Evolutionary conservation across 2,888 invertebrate genomes (phyloP).

Genomic region (Acronicta alni): DNA sequence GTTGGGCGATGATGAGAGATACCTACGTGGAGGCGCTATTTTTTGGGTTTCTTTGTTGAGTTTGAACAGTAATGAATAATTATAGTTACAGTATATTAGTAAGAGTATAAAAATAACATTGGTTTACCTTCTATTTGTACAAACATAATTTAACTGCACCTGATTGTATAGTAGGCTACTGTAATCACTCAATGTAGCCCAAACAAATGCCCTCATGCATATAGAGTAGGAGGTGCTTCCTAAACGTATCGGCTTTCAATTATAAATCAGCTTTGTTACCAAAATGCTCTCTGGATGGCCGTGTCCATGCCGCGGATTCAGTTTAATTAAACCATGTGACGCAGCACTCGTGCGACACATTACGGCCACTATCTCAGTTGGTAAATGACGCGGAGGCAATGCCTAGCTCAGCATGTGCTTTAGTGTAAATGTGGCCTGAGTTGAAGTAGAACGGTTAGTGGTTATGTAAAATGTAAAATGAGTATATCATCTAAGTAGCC

Average conservation of each 20-base stretch:
- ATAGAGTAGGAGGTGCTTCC: conserved; percentile 45
- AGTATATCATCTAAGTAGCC: not conserved
- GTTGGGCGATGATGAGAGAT: conserved; percentile 53
- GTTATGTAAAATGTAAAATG: not conserved
- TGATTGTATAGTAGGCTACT: conserved; percentile 28
- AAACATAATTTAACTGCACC: not conserved
- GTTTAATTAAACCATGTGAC: conserved; percentile 60
- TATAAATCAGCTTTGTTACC: conserved; percentile 55
- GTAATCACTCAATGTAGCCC: conserved; percentile 30
- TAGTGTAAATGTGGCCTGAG: conserved; percentile 15
- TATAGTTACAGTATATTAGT: conserved; percentile 14
- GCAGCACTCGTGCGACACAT: conserved; percentile 42
- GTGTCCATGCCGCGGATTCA: conserved; percentile 45
- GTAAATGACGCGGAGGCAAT: conserved; percentile 48
- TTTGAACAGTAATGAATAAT: conserved; percentile 30
- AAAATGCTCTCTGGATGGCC: conserved; percentile 38
- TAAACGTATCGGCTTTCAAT: conserved; percentile 57
- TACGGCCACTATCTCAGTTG: conserved; percentile 55
- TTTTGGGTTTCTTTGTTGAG: conserved; percentile 47
- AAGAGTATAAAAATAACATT: too few relatives aligned
- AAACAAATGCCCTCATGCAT: conserved; percentile 51
- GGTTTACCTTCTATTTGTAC: not conserved
- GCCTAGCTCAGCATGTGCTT: conserved; percentile 19
- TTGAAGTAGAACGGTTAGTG: not conserved
- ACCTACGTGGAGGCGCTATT: conserved; percentile 33